Evolutionary conservation across 2,113 vertebrate species (phyloP).

Genomic region (Crotalus horridus): DNA sequence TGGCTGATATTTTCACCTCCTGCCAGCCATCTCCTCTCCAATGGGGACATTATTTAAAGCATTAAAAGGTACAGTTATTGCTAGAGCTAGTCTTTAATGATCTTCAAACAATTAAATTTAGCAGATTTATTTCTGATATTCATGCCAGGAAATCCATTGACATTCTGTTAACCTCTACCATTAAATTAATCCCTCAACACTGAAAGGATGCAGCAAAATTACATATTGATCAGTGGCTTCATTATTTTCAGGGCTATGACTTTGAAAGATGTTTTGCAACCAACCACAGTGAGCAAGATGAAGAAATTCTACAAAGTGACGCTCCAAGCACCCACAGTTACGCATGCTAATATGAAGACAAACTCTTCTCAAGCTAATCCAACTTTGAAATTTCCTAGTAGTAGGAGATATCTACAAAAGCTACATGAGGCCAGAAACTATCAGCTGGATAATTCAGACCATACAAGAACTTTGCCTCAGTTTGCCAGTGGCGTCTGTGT

Average conservation of each 20-base stretch:
- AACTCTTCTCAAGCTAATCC: neutral
- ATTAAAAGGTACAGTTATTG: slow-evolving; percentile 18
- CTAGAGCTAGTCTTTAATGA: slow-evolving; percentile 17
- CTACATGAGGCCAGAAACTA: neutral
- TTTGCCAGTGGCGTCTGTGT: neutral
- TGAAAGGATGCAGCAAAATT: slow-evolving; percentile 9
- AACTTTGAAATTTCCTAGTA: neutral
- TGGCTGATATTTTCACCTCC: neutral
- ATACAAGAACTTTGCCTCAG: neutral
- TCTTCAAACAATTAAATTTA: slow-evolving; percentile 20
- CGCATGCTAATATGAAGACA: neutral
- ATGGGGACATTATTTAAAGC: slow-evolving; percentile 4
- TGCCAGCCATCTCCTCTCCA: neutral
- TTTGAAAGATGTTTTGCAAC: slow-evolving; percentile 1
- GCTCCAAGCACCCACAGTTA: neutral
- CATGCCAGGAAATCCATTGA: slow-evolving; percentile 9
- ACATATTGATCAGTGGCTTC: slow-evolving; percentile 5
- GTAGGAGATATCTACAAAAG: neutral
- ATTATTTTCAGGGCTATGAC: neutral
- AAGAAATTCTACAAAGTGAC: neutral
- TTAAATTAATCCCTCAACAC: slow-evolving; percentile 28
- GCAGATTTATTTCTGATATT: slow-evolving; percentile 33
- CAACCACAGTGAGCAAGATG: neutral
- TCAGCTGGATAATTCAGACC: neutral
- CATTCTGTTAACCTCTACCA: slow-evolving; percentile 17